These are phyloP conservation scores for Galago senegalensis DNA, from an alignment of 2,797 vertebrate genomes.

Conservation along the genomic window DNA sequence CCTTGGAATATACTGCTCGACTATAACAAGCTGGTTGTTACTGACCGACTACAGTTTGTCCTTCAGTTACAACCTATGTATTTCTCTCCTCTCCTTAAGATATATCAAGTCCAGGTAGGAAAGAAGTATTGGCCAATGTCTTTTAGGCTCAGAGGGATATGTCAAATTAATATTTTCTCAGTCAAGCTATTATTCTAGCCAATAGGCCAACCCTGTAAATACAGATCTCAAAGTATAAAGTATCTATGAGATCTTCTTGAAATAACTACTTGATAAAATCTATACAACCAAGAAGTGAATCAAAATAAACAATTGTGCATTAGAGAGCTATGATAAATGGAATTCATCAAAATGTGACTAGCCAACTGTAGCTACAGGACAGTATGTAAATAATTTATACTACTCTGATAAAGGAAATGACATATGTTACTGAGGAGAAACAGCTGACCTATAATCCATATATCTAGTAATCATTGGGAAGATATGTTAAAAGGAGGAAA, in stretches of 20 bases:
- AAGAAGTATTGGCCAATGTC: neutral
- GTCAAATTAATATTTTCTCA: neutral
- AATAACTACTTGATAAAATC: constrained; percentile 48
- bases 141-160: neutral
- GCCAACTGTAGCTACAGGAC: neutral
- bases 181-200: neutral
- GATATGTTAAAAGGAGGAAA: neutral
- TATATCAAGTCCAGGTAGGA: constrained; percentile 9
- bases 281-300: constrained; percentile 2
- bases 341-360: constrained; percentile 43
- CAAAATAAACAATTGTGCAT: neutral
- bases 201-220: neutral
- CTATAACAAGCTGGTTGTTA: neutral
- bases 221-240: neutral
- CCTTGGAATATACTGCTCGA: constrained; percentile 13
- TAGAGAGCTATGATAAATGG: neutral
- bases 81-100: constrained; percentile 51
- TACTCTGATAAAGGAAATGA: neutral
- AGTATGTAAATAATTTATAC: neutral
- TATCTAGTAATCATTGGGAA: constrained; percentile 1
- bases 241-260: constrained; percentile 20
- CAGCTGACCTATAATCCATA: neutral
- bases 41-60: constrained; percentile 49
- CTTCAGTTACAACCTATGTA: constrained; percentile 61
- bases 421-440: neutral